Conservation (phyloP, 2,797 vertebrate genomes). For the Forpus xanthops region DNA sequence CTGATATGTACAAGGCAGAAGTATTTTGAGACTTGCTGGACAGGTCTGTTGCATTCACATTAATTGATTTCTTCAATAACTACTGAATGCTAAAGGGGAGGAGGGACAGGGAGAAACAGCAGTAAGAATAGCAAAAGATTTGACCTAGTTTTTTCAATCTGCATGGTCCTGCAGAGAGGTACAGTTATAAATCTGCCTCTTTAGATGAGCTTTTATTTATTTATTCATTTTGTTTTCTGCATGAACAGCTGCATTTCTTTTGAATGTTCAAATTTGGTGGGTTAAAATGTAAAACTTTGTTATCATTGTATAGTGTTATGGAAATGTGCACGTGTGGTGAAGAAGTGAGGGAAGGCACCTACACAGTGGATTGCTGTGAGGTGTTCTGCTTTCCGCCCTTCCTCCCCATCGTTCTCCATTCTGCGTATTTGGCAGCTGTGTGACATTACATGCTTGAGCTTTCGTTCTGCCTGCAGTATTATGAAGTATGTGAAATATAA, state of each 20-base stretch:
- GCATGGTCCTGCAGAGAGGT: neutral
- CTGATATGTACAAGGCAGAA: neutral
- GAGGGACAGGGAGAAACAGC: neutral
- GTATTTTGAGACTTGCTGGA: neutral
- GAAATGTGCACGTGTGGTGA: neutral
- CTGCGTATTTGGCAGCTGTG: neutral
- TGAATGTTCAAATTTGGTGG: neutral
- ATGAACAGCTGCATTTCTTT: neutral
- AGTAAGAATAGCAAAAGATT: constrained; percentile 20
- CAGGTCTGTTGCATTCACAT: neutral
- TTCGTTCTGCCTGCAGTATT: neutral
- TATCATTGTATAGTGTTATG: neutral
- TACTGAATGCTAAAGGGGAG: neutral
- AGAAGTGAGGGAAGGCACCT: neutral
- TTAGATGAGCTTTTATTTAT: neutral
- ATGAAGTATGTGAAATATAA: neutral
- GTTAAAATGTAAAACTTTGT: neutral
- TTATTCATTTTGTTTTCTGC: neutral
- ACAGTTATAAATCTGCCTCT: constrained; percentile 28
- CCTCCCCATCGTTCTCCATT: neutral
- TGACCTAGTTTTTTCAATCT: constrained; percentile 67
- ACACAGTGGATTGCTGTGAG: neutral
- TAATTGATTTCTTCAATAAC: constrained; percentile 24
- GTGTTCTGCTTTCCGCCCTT: neutral
- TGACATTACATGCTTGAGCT: neutral